Evolutionary conservation across 2,888 invertebrate species (phyloP).

Genomic region (Andrena haemorrhoa): DNA sequence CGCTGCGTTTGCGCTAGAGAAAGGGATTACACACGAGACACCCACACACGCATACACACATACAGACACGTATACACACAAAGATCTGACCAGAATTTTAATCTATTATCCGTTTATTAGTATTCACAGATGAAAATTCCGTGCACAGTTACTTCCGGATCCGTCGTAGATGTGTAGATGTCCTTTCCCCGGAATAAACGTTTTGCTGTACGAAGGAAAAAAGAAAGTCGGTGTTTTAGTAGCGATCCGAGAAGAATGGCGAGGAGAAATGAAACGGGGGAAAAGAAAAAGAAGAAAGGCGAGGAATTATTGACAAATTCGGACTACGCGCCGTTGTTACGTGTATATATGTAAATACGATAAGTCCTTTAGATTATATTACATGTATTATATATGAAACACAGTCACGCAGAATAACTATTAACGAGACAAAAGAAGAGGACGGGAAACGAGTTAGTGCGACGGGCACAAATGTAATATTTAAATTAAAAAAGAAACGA

Average conservation of each 20-base stretch:
- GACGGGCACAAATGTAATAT: conserved; percentile 85
- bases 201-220: conserved; percentile 55
- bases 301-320: conserved; percentile 75
- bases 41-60: background rate
- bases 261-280: background rate
- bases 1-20: conserved; percentile 32
- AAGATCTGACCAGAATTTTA: conserved; percentile 72
- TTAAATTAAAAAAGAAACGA: conserved; percentile 77
- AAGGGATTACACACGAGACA: conserved; percentile 29
- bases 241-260: conserved; percentile 50
- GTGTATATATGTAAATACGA: conserved; percentile 84
- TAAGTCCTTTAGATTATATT: conserved; percentile 83
- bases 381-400: conserved; percentile 81
- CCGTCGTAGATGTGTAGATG: conserved; percentile 59
- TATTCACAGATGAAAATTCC: conserved; percentile 49
- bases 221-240: conserved; percentile 51
- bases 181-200: conserved; percentile 53
- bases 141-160: conserved; percentile 62
- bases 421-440: conserved; percentile 9
- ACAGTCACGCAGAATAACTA: conserved; percentile 78
- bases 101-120: conserved; percentile 57
- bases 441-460: conserved; percentile 77
- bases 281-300: conserved; percentile 41
- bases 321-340: conserved; percentile 79
- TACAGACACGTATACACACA: conserved; percentile 4